phyloP scores from a whole-genome alignment of 1,140 invertebrate species.

The Nylanderia fulva region DNA sequence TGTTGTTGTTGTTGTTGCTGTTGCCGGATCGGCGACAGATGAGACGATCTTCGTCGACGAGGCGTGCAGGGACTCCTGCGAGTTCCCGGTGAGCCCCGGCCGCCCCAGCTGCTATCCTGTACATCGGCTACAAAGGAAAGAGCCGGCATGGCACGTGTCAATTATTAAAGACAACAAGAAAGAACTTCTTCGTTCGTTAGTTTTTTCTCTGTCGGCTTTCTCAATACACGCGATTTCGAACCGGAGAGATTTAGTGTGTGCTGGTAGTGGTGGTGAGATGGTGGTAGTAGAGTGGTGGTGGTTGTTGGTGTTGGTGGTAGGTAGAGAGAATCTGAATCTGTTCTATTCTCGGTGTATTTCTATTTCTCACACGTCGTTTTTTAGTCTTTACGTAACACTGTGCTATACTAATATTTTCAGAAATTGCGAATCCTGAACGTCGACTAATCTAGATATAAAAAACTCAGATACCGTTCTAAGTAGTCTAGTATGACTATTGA shows the following conservation, averaged over 20 bases:
- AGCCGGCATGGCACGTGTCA: slow-evolving; percentile 80
- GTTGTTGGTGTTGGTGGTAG: slow-evolving; percentile 21
- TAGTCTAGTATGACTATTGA: neutral
- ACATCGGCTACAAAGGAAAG: slow-evolving; percentile 83
- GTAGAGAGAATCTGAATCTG: slow-evolving; percentile 16
- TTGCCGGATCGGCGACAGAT: slow-evolving; percentile 61
- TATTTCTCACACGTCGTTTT: slow-evolving; percentile 17
- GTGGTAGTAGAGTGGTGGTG: neutral
- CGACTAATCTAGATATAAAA: neutral
- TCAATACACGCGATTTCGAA: slow-evolving; percentile 35
- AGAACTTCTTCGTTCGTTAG: slow-evolving; percentile 39
- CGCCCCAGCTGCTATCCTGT: slow-evolving; percentile 84
- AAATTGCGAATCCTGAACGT: neutral
- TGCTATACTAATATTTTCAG: slow-evolving; percentile 6
- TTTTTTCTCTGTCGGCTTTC: slow-evolving; percentile 49
- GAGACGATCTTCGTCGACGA: slow-evolving; percentile 75
- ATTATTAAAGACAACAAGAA: slow-evolving; percentile 73
- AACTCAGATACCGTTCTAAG: neutral
- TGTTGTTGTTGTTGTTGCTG: slow-evolving; percentile 57
- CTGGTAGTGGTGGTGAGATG: slow-evolving; percentile 58
- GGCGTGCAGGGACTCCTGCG: slow-evolving; percentile 73
- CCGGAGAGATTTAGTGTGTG: slow-evolving; percentile 58
- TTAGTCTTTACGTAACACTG: neutral
- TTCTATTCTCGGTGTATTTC: slow-evolving; percentile 53
- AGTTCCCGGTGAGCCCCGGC: slow-evolving; percentile 82